Base-by-base conservation (phyloP, 92 coral and sea anemone species). In the Epizoanthus fatuus region DNA sequence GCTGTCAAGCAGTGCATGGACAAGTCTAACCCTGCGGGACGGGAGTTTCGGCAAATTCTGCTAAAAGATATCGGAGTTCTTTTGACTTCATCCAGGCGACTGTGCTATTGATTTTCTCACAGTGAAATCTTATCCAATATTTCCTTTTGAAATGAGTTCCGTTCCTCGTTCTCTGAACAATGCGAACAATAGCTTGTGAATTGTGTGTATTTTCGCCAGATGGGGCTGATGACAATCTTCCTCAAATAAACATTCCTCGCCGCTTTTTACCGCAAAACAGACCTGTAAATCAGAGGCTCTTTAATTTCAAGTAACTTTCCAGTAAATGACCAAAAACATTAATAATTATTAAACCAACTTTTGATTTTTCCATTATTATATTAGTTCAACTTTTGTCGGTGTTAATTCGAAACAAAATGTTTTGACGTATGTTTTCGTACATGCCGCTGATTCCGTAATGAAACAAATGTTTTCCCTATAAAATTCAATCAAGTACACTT, bases 361-460 rank as follows among this genome's bases (percentile, higher is more conserved):
- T 66, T 66, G 3, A 16, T 66, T 66, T 66, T 4, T 35, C 38
- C 20, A 37, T 37, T 42, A n/a, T 8, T 22, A 12, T 62, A 62
- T 62, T 62, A 22, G 13, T 62, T 62, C 67, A 37, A 42, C 17
- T 66, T 16, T 66, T 42, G 72, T 66, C 53, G 13, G 20, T 66
- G 38, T 39, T 32, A 66, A 66, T 66, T 17, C 38, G 29, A 66
- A 66, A 39, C 38, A 66, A 35, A 13, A n/a, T 17, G 72, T 12
- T 32, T 66, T 66, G 72, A 66, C 72, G 45, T 66, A 17, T 66
- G 72, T 35, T 66, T 32, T 66, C 45, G 72, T 66, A 14, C 47
- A 37, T 66, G 8, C 4, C 10, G 49, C 72, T 32, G 45, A 66
- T 66, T 37, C 49, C 45, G 20, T 37, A 66, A 66, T 66, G 44